These are phyloP conservation scores for Drosophila atripex DNA, from an alignment of 2,888 invertebrate genomes.

Conservation along the genomic window DNA sequence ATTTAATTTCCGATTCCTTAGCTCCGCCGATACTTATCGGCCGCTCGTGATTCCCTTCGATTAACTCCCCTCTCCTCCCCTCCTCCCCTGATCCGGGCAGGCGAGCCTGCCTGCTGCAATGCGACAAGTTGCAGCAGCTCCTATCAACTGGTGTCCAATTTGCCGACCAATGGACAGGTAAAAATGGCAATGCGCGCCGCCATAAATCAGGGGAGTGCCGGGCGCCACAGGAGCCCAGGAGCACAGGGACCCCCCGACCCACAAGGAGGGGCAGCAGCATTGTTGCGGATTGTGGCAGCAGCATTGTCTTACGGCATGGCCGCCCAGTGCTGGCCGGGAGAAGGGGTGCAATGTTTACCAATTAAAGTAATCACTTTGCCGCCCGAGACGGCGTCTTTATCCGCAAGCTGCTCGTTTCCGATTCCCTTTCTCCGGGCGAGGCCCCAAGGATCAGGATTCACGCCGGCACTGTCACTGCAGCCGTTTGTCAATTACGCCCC, in stretches of 20 bases:
- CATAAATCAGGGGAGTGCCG: slow-evolving; percentile 58
- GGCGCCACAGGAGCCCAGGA: slow-evolving; percentile 8
- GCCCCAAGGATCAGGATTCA: background rate
- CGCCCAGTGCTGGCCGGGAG: slow-evolving; percentile 13
- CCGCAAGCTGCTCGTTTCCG: slow-evolving; percentile 3
- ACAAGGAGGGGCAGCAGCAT: slow-evolving; percentile 13
- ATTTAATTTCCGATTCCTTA: background rate
- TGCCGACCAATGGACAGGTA: slow-evolving; percentile 65
- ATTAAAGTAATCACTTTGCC: slow-evolving; percentile 9
- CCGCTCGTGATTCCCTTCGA: slow-evolving; percentile 23
- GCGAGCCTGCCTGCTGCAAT: slow-evolving; percentile 54
- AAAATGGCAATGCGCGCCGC: slow-evolving; percentile 66
- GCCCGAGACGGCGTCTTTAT: slow-evolving; percentile 5
- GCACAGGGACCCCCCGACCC: slow-evolving; percentile 10
- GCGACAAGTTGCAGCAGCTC: slow-evolving; percentile 68
- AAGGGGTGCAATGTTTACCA: slow-evolving; percentile 1
- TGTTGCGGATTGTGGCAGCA: slow-evolving; percentile 38
- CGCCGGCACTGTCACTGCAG: slow-evolving; percentile 43
- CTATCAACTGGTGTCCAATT: slow-evolving; percentile 76
- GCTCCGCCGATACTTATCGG: slow-evolving; percentile 9
- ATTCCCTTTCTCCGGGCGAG: slow-evolving; percentile 6
- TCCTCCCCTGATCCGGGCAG: too few relatives aligned
- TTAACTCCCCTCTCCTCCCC: slow-evolving; percentile 6
- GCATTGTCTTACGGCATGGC: slow-evolving; percentile 38
- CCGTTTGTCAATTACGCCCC: slow-evolving; percentile 70